Base-by-base conservation (phyloP, 2,888 invertebrate species). In the Capitulum mitella region DNA sequence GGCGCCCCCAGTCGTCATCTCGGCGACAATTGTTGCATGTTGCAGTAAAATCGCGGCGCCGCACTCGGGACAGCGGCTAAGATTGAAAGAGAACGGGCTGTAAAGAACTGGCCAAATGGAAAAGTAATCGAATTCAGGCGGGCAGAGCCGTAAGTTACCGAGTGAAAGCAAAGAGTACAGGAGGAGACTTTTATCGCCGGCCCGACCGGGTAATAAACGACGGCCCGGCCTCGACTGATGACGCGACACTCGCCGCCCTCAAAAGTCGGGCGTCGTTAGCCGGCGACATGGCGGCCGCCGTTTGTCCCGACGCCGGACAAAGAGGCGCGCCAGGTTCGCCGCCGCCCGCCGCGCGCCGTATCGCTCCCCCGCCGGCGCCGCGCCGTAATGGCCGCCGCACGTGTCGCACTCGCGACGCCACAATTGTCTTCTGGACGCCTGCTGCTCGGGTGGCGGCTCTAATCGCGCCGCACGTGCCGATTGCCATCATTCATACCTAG, bases 101-200 rank as follows among this genome's bases (percentile, higher is more conserved):
- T 70, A 70, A 70, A 70, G 70, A 70, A 70, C 70, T 26, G 37
- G 70, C 40, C 70, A 70, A 70, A 70, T 70, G 70, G 70, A 70
- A 70, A 70, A 70, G 70, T 70, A 70, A 70, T 70, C 70, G 70
- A 70, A 70, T 70, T 70, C 70, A 70, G 70, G 26, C 70, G 40
- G 40, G 34, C 22, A 37, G 26, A 37, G 37, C 40, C 70, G 70
- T 70, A 70, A 40, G 70, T 70, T 40, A 26, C 40, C 70, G 70
- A 70, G 70, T 70, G 70, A 70, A 70, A 70, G 70, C 70, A 40
- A 40, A 19, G 70, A 40, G 70, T 40, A 70, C 70, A 70, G 70
- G 70, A 70, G 70, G 37, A 3, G 70, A 70, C 40, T 70, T 70
- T 70, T 70, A 70, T 29, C 29, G 70, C 70, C 34, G 22, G 16